A percentile compares a stretch with the other conserved stretches of the same genome.
These are phyloP conservation scores for Diphyllodes magnificus DNA, from an alignment of 2,113 vertebrate species.

Conservation along the genomic window DNA sequence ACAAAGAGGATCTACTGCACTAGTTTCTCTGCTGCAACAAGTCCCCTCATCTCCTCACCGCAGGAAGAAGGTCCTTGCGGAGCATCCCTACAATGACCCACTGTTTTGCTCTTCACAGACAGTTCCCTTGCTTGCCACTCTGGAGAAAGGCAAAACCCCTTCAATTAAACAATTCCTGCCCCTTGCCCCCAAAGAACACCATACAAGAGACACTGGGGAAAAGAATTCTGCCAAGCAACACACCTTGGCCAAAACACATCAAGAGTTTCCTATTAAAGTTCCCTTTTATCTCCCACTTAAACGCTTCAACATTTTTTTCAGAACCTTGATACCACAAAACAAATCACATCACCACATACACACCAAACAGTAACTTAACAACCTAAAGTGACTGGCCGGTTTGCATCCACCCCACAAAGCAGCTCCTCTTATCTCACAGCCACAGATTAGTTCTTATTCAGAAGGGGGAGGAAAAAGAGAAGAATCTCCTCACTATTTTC, in stretches of 20 bases:
- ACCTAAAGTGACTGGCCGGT: constrained; percentile 55
- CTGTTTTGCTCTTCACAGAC: constrained; percentile 32
- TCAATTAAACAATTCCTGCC: constrained; percentile 42
- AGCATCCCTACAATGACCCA: constrained; percentile 10
- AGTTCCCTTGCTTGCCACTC: constrained; percentile 30
- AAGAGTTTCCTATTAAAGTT: constrained; percentile 39
- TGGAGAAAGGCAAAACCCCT: constrained; percentile 56
- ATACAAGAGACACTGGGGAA: constrained; percentile 52
- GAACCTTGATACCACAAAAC: constrained; percentile 34
- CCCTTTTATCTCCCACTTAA: constrained; percentile 52
- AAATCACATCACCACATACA: constrained; percentile 43
- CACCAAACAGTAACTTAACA: constrained; percentile 25
- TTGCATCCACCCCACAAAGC: constrained; percentile 28
- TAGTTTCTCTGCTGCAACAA: not conserved
- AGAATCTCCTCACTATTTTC: not conserved
- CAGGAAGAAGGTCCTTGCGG: not conserved
- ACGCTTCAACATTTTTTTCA: constrained; percentile 22
- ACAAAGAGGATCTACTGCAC: not conserved
- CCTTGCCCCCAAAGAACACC: constrained; percentile 52
- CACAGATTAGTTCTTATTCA: not conserved
- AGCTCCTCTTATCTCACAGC: constrained; percentile 39
- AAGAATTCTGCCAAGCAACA: constrained; percentile 39
- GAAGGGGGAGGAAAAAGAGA: not conserved
- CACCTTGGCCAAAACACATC: constrained; percentile 60
- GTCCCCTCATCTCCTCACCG: not conserved